Base-by-base conservation (phyloP, 2,888 invertebrate species). In the Chrysotoxum bicinctum region DNA sequence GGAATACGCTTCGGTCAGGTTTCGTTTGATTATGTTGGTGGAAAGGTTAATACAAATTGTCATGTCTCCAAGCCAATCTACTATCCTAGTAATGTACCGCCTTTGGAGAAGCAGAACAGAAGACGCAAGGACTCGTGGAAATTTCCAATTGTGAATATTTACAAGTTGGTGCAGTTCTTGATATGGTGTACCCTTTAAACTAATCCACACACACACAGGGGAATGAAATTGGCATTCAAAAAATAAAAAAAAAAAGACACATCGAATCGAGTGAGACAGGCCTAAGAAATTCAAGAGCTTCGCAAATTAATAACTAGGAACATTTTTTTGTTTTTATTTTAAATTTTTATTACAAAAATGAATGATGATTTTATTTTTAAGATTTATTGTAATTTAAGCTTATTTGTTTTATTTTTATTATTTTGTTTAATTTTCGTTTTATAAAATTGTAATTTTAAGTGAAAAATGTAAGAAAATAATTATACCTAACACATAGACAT, bases 111-210 rank as follows among this genome's bases (percentile, higher is more conserved):
- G 4, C n/a, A 40, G 19, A 54, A 60, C 14, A 21, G 66, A 8
- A 70, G 80, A 19, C 87, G 87, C 26, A 87, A 89, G 54, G 87
- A 88, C 21, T 88, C 91, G 32, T 92, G 92, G 88, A 92, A 92
- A 30, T 92, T 90, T 48, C 89, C 91, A 3, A 90, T 93, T 87
- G 92, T 94, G 1, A 93, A 94, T 88, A 88, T 94, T 23, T 94
- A 94, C 88, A 94, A 93, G 87, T 89, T 94, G 48, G 88, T 94
- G 40, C 93, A 93, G 68, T 94, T 94, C 90, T 89, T 95, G 23
- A 94, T 94, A 88, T 95, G 95, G 94, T 92, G 94, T 83, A 94
- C 94, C 23, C 91, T 94, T 85, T 95, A 93, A 66, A 16, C 4
- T n/a, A n/a, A n/a, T n/a, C n/a, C n/a, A n/a, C n/a, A 9, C 0